phyloP scores from a whole-genome alignment of 2,113 vertebrate species.

The Microcebus griseorufus region DNA sequence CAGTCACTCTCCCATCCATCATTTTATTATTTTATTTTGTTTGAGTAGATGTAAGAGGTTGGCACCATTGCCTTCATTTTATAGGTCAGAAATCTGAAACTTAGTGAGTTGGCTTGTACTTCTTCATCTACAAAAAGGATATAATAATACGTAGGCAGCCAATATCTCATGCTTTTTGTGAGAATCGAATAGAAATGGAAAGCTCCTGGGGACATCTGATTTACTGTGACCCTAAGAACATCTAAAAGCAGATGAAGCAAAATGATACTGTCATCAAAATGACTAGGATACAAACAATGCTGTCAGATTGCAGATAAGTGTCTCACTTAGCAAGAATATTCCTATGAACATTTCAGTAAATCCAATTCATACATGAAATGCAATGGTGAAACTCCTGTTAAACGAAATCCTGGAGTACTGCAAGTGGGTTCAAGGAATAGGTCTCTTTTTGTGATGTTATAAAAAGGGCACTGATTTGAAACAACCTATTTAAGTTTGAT shows the following conservation, averaged over 20 bases:
- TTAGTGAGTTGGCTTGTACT: background rate
- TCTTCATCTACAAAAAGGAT: background rate
- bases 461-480: background rate
- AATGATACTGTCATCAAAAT: background rate
- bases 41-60: background rate
- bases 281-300: background rate
- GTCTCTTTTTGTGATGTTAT: background rate
- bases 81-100: background rate
- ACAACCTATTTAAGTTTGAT: background rate
- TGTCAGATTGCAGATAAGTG: background rate
- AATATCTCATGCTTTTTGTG: background rate
- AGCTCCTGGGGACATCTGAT: background rate
- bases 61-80: background rate
- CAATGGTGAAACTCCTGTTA: background rate
- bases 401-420: background rate
- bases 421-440: background rate
- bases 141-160: too few relatives aligned
- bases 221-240: background rate
- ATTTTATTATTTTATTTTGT: constrained; percentile 11
- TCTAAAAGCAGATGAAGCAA: constrained; percentile 12
- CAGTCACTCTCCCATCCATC: background rate
- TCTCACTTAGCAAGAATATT: background rate
- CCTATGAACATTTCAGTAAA: background rate
- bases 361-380: background rate
- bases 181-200: background rate